Evolutionary conservation across 2,797 vertebrate species (phyloP), one percentile per base, ranked within the genome.

Genomic region (Chloroceryle inda): DNA sequence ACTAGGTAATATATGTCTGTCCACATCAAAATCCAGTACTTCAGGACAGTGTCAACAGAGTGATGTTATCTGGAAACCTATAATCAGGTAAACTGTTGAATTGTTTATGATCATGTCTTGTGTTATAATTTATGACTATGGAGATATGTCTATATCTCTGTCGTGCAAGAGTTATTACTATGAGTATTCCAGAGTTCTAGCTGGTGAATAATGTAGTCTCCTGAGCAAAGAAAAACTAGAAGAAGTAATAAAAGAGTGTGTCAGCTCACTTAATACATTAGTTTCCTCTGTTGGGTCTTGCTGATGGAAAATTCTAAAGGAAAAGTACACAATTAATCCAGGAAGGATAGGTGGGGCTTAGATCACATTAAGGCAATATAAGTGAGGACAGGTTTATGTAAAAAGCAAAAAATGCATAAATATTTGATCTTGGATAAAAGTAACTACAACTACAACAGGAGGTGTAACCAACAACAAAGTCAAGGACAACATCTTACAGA

Each of bases 301-400:
- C 44, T 29, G 21, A 55, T 33, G 14, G 38, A 71, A 85, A 37
- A 31, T 49, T 85, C 67, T 40, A 42, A 50, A 78, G 37, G 10
- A 40, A 53, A 38, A 40, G 33, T 71, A 24, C 22, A 49, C 20
- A 47, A 47, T 82, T 42, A 59, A 52, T 50, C 21, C 27, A 49
- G 31, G 5, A 76, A 35, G 5, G 40, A 18, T 14, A 73, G 29
- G 3, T 75, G 35, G 59, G 24, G 8, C 40, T 68, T 50, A 68
- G 11, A 38, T 84, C 47, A 64, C 1, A 0, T n/a, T 75, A 59
- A 61, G 27, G 19, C 61, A 66, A 9, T 0, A 0, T 42, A 50
- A 40, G 10, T 22, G 14, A 59, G 13, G 7, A 45, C 47, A 58
- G 20, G 29, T 73, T 74, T 55, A 40, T n/a, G 4, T 67, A 45